Conservation (phyloP, 2,113 vertebrate species). For the Chunga burmeisteri region DNA sequence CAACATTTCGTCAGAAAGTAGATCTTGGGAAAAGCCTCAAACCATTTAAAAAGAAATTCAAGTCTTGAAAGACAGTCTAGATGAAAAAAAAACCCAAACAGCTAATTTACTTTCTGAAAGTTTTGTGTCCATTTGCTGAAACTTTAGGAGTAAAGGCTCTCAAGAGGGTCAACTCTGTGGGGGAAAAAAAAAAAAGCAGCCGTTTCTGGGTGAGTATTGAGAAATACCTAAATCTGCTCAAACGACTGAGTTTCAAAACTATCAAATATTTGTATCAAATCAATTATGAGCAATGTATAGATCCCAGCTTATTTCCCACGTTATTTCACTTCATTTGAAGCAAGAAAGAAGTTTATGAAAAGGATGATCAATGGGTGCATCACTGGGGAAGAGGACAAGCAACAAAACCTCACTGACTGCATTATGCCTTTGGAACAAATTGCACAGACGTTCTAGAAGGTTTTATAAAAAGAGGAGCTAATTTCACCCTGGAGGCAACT, state of each 20-base stretch:
- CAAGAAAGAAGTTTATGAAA: neutral
- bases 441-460: neutral
- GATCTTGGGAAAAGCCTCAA: neutral
- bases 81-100: neutral
- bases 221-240: neutral
- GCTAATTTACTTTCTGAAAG: neutral
- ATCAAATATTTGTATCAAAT: constrained; percentile 15
- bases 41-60: neutral
- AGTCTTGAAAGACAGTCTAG: neutral
- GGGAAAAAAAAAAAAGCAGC: neutral
- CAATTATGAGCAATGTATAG: neutral
- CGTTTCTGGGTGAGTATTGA: neutral
- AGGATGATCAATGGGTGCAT: neutral
- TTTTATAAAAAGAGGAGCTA: neutral
- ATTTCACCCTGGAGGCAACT: neutral
- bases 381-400: neutral
- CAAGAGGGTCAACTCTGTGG: neutral
- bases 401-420: neutral
- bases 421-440: neutral
- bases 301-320: constrained; percentile 40
- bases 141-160: neutral
- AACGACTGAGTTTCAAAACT: neutral
- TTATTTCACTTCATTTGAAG: constrained; percentile 23
- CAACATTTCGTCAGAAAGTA: neutral
- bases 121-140: neutral